Percentiles rank a stretch among this genome's conserved stretches.
Conservation (phyloP, 2,797 vertebrate species). For the Coilia nasus region DNA sequence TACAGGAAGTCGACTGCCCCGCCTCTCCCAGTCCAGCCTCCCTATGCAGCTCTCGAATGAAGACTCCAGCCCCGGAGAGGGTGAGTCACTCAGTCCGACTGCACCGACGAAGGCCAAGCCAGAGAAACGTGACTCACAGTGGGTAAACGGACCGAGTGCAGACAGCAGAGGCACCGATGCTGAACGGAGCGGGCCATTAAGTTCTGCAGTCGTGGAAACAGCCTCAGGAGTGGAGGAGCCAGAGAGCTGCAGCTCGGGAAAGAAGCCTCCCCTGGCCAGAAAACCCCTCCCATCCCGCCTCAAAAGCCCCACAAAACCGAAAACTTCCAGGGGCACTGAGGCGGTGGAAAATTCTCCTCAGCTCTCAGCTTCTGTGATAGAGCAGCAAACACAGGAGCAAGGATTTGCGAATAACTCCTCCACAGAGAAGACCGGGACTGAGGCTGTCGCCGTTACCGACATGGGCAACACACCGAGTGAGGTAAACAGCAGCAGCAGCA, state of each 20-base stretch:
- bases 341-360: constrained; percentile 32
- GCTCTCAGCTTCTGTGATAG: constrained; percentile 7
- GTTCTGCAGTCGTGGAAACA: constrained; percentile 33
- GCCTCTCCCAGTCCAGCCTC: constrained; percentile 29
- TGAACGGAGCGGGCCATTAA: constrained; percentile 46
- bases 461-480: constrained; percentile 15
- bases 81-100: constrained; percentile 47
- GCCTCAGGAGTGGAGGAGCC: constrained; percentile 40
- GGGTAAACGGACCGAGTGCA: constrained; percentile 53
- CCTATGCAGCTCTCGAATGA: constrained; percentile 58
- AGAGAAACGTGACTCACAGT: constrained; percentile 55
- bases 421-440: constrained; percentile 13
- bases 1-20: constrained; percentile 60
- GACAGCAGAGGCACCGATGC: constrained; percentile 39
- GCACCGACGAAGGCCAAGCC: constrained; percentile 56
- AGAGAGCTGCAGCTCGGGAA: constrained; percentile 22
- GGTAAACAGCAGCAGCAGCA: constrained; percentile 30
- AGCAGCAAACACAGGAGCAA: constrained; percentile 36
- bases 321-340: constrained; percentile 46
- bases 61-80: constrained; percentile 56
- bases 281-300: constrained; percentile 63
- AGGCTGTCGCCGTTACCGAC: not conserved
- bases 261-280: constrained; percentile 57
- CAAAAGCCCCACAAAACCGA: constrained; percentile 58
- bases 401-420: not conserved